Conservation (phyloP, 2,113 vertebrate genomes). For the Microtus ochrogaster region DNA sequence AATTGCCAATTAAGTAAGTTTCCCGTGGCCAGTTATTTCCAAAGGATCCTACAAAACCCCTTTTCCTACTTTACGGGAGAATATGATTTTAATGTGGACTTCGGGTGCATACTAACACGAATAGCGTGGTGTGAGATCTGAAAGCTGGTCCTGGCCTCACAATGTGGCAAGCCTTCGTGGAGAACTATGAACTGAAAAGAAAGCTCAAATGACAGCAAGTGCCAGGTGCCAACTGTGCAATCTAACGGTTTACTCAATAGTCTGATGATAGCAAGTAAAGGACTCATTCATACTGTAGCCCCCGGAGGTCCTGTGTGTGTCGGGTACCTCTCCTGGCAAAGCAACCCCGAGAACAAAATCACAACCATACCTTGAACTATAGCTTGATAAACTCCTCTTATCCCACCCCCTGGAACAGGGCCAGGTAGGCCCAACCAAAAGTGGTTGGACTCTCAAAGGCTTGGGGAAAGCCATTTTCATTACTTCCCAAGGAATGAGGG, state of each 20-base stretch:
- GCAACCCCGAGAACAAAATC: not conserved
- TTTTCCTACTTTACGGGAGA: slow-evolving; percentile 2
- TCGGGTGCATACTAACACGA: not conserved
- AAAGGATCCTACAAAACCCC: not conserved
- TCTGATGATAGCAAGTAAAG: not conserved
- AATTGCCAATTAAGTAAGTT: slow-evolving; percentile 46
- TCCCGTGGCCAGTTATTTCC: slow-evolving; percentile 18
- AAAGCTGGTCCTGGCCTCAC: not conserved
- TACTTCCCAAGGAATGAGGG: not conserved
- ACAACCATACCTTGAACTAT: not conserved
- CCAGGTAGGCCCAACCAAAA: not conserved
- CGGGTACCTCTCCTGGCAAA: not conserved
- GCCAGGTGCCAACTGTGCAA: not conserved
- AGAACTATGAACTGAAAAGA: not conserved
- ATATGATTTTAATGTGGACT: not conserved
- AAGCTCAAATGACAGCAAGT: not conserved
- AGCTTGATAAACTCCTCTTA: not conserved
- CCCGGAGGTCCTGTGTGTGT: not conserved
- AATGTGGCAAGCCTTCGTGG: not conserved
- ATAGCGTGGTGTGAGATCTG: not conserved
- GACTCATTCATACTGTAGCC: not conserved
- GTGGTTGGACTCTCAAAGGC: not conserved
- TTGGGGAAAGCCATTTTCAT: not conserved
- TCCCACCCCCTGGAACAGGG: not conserved
- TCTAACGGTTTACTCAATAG: not conserved